phyloP scores from a whole-genome alignment of 2,113 vertebrate genomes.

The Ariopsis seemanni region DNA sequence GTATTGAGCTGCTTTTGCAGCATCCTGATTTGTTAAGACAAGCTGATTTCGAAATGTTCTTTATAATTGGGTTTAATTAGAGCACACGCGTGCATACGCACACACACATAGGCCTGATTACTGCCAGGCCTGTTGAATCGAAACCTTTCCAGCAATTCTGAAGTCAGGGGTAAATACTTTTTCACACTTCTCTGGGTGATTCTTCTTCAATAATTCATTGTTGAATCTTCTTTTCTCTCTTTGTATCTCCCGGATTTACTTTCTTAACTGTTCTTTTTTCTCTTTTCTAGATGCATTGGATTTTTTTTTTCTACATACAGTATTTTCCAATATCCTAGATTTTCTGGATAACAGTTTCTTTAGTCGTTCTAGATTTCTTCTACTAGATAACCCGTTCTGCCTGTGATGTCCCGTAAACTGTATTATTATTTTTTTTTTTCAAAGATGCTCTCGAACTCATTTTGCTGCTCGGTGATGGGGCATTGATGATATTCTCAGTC shows the following conservation, averaged over 20 bases:
- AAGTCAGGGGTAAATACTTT: neutral
- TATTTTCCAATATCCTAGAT: neutral
- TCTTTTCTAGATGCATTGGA: neutral
- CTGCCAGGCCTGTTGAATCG: neutral
- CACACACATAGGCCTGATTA: neutral
- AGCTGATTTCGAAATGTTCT: neutral
- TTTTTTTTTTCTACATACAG: neutral
- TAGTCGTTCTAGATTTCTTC: neutral
- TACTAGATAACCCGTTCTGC: neutral
- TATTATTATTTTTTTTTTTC: neutral
- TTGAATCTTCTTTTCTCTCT: neutral
- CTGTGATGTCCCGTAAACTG: neutral
- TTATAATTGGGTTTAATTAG: neutral
- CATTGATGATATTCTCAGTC: conserved; percentile 40
- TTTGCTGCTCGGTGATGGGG: conserved; percentile 44
- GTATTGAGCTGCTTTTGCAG: neutral
- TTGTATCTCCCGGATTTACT: neutral
- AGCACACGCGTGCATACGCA: too few species aligned
- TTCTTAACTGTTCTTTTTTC: neutral
- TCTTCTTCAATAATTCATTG: neutral
- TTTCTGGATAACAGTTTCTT: neutral
- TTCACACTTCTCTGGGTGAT: neutral
- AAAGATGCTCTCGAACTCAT: neutral
- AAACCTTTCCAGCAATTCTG: neutral
- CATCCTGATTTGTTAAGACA: conserved; percentile 5